These are phyloP conservation scores for Coccyzus lansbergi DNA, from an alignment of 2,797 vertebrate genomes.

Conservation along the genomic window DNA sequence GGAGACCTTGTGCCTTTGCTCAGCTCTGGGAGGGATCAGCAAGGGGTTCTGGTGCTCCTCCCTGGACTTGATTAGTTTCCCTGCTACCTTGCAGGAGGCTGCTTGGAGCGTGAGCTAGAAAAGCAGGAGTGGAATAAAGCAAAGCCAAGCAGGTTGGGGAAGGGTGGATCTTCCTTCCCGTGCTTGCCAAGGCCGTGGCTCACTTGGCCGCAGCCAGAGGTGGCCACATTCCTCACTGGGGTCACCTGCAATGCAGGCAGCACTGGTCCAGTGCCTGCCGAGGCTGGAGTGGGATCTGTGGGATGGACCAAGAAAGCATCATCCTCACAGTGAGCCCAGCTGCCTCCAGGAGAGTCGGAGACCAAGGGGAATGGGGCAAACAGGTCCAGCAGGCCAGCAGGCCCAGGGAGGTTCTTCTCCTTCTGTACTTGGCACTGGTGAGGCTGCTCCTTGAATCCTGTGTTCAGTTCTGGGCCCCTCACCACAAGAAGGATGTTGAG, in stretches of 20 bases:
- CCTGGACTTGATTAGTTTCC: not conserved
- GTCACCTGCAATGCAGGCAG: not conserved
- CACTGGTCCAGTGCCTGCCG: not conserved
- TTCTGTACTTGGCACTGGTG: no score
- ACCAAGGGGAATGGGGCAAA: fast-evolving
- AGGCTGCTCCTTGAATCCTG: no score
- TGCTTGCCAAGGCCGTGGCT: not conserved
- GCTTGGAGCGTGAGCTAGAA: fast-evolving
- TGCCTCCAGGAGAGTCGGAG: not conserved
- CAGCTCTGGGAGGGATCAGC: not conserved
- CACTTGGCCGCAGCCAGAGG: not conserved
- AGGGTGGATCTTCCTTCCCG: not conserved
- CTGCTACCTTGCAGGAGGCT: not conserved
- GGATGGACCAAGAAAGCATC: not conserved
- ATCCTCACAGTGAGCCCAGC: not conserved
- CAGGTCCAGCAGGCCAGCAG: no score
- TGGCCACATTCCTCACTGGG: not conserved
- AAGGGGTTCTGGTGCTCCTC: not conserved
- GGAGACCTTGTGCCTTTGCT: not conserved
- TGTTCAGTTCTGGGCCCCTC: no score
- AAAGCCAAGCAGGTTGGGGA: not conserved
- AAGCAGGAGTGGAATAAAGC: not conserved
- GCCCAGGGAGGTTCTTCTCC: no score
- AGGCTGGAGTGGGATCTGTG: not conserved
- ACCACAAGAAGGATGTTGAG: no score